A percentile compares a stretch with the other conserved stretches of the same genome.
Evolutionary conservation across 2,797 vertebrate species (phyloP).

Genomic region (Peromyscus nudipes): DNA sequence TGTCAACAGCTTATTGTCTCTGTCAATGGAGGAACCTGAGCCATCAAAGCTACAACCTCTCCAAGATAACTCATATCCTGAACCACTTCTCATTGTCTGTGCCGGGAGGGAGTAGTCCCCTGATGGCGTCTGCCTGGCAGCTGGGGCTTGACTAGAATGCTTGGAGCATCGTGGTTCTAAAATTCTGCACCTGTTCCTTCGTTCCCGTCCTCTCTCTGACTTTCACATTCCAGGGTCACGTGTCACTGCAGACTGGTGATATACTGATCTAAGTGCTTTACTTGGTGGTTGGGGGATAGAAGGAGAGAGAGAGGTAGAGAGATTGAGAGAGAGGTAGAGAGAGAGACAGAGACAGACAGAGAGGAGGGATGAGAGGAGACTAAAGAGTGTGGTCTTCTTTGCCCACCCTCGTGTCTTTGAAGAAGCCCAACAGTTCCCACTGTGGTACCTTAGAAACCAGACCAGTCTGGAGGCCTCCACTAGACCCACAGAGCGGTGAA

Average conservation of each 20-base stretch:
- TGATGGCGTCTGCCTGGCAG: rapidly evolving
- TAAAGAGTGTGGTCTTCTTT: not conserved
- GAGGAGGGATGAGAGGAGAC: not conserved
- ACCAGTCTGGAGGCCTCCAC: not conserved
- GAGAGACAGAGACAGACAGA: not conserved
- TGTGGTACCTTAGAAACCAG: not conserved
- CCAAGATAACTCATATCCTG: not conserved
- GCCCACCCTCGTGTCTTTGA: rapidly evolving
- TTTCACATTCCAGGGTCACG: not conserved
- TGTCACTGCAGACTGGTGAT: not conserved
- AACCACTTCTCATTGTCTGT: not conserved
- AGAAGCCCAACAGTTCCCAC: not conserved
- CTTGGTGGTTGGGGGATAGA: not conserved
- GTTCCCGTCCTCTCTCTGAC: not conserved
- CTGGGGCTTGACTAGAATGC: not conserved
- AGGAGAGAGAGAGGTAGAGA: too few species aligned
- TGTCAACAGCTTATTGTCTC: not conserved
- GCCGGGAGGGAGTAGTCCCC: too few species aligned
- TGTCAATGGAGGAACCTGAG: not conserved
- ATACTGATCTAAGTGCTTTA: not conserved
- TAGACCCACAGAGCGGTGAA: not conserved
- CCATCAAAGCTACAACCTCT: not conserved
- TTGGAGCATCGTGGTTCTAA: not conserved
- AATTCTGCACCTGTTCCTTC: slow-evolving; percentile 24
- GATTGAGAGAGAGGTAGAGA: too few species aligned